These are phyloP conservation scores for Lacerta viridis DNA, from an alignment of 2,797 vertebrate genomes.

Conservation along the genomic window DNA sequence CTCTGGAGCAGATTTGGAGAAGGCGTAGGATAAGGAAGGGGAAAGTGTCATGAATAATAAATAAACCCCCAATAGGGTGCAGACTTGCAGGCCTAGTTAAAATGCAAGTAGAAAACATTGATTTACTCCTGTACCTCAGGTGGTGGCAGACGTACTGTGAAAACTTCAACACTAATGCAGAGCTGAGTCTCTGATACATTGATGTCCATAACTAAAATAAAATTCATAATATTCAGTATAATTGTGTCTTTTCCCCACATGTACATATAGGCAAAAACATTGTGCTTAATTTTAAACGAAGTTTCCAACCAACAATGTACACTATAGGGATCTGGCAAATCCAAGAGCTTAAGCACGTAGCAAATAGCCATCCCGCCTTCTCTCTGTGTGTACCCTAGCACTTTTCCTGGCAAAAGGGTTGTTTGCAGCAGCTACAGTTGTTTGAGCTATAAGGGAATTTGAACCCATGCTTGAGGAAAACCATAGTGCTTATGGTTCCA, in stretches of 20 bases:
- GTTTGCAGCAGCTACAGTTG: not conserved
- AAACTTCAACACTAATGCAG: constrained; percentile 86
- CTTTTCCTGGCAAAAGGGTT: not conserved
- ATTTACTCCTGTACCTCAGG: constrained; percentile 75
- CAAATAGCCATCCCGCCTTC: not conserved
- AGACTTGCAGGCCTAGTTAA: constrained; percentile 25
- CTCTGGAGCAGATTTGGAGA: too few relatives aligned
- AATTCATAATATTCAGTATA: constrained; percentile 13
- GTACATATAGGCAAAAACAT: constrained; percentile 37
- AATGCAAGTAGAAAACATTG: constrained; percentile 30
- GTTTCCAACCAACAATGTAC: not conserved
- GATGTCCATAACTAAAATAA: constrained; percentile 86
- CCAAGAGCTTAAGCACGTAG: constrained; percentile 7
- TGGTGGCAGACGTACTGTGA: constrained; percentile 83
- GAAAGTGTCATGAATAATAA: not conserved
- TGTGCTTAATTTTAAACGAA: constrained; percentile 34
- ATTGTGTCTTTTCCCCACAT: not conserved
- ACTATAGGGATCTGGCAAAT: constrained; percentile 13
- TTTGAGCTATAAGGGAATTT: not conserved
- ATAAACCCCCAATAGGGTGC: not conserved
- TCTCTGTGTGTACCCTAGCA: not conserved
- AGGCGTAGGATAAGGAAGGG: too few relatives aligned
- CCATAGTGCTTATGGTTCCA: not conserved
- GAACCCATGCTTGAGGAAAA: not conserved
- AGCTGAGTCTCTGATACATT: constrained; percentile 85